Conservation (phyloP, 1,140 invertebrate species). For the Dreissena polymorpha region DNA sequence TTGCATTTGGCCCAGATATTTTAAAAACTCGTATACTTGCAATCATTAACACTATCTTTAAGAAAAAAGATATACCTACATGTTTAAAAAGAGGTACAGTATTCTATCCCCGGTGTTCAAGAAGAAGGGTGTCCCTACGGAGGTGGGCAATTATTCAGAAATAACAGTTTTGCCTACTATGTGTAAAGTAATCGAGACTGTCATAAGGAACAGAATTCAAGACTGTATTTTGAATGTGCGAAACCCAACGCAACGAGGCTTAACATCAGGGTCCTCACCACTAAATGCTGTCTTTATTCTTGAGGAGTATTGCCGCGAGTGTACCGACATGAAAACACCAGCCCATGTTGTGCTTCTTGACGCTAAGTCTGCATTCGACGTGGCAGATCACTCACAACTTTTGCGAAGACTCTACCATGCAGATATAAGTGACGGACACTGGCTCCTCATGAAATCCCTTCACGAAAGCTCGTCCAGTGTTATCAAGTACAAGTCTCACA, state of each 20-base stretch:
- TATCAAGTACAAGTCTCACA: background rate
- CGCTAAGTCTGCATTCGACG: slow-evolving; percentile 14
- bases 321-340: background rate
- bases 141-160: background rate
- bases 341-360: slow-evolving; percentile 2
- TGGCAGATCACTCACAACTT: slow-evolving; percentile 6
- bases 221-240: background rate
- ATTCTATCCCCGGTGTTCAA: background rate
- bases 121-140: background rate
- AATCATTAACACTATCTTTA: background rate
- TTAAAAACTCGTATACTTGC: too few species aligned
- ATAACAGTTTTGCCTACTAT: slow-evolving; percentile 32
- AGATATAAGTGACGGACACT: background rate
- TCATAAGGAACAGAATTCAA: slow-evolving; percentile 27
- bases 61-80: too few species aligned
- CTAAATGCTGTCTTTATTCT: slow-evolving; percentile 15
- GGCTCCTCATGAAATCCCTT: background rate
- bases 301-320: slow-evolving; percentile 11
- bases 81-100: background rate
- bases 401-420: background rate
- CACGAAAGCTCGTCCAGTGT: background rate
- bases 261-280: slow-evolving; percentile 1
- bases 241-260: slow-evolving; percentile 4
- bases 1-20: too few species aligned
- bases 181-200: slow-evolving; percentile 25